A percentile compares a stretch with the other conserved stretches of the same genome.
These are phyloP conservation scores for Redunca redunca DNA, from an alignment of 2,113 vertebrate genomes.

Conservation along the genomic window DNA sequence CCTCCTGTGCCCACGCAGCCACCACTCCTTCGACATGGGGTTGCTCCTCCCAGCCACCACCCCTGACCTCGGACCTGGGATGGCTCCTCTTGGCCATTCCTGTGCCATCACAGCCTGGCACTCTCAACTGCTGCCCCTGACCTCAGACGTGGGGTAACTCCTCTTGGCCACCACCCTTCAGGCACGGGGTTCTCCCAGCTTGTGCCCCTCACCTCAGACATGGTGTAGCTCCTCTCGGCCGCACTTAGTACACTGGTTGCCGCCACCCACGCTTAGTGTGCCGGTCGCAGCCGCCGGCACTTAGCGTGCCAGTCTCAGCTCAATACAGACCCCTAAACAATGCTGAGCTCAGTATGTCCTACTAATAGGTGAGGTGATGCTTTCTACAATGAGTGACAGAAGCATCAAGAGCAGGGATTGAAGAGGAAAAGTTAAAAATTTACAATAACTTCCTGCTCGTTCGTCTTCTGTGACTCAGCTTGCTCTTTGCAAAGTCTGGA, in stretches of 20 bases:
- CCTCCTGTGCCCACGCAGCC: accelerated
- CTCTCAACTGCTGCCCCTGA: too few relatives aligned
- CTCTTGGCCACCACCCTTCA: too few relatives aligned
- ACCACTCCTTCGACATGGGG: too few relatives aligned
- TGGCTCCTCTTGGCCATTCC: too few relatives aligned
- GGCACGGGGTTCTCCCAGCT: too few relatives aligned
- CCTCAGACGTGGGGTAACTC: accelerated
- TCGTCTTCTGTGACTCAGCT: not conserved
- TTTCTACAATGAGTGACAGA: not conserved
- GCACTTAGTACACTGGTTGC: too few relatives aligned
- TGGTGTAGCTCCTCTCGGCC: too few relatives aligned
- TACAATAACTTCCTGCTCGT: not conserved
- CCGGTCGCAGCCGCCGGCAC: accelerated
- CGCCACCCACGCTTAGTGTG: too few relatives aligned
- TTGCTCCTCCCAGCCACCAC: too few relatives aligned
- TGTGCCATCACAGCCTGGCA: too few relatives aligned
- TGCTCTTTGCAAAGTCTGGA: not conserved
- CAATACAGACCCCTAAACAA: not conserved
- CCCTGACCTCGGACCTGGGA: too few relatives aligned
- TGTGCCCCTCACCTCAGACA: too few relatives aligned
- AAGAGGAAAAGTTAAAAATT: not conserved
- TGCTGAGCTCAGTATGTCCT: not conserved
- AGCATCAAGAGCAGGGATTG: not conserved
- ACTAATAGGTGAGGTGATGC: not conserved
- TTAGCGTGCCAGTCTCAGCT: not conserved